Percentiles rank a stretch among this genome's conserved stretches.
Conservation (phyloP, 35 echinoderm and acorn worm genomes). For the Eucidaris tribuloides region DNA sequence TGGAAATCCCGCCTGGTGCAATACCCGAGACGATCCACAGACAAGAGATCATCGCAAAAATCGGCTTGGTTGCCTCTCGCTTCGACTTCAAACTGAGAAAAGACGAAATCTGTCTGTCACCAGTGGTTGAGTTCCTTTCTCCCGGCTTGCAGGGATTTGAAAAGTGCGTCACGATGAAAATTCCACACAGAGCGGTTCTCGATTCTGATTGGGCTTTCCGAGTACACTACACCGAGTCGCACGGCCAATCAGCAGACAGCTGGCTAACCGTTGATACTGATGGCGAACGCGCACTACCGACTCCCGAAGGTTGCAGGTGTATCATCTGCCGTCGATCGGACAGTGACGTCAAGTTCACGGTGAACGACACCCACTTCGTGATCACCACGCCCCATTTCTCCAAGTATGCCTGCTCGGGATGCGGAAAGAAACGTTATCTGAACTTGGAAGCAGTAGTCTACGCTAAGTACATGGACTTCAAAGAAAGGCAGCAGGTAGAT, state of each 20-base stretch:
- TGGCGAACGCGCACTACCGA: background rate
- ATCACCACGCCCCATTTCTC: constrained; percentile 45
- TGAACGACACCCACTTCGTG: constrained; percentile 3
- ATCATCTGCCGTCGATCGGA: background rate
- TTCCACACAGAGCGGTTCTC: constrained; percentile 25
- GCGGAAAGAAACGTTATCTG: constrained; percentile 21
- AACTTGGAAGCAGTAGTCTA: constrained; percentile 34
- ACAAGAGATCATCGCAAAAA: constrained; percentile 18
- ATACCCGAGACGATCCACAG: background rate
- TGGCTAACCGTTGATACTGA: background rate
- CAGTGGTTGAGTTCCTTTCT: constrained; percentile 19
- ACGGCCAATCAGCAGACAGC: background rate
- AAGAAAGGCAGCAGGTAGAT: background rate
- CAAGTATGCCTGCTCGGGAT: constrained; percentile 36
- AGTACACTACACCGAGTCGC: background rate
- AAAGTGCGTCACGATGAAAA: background rate
- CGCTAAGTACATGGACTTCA: background rate
- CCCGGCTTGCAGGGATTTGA: constrained; percentile 10
- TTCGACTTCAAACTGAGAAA: background rate
- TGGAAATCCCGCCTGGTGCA: constrained; percentile 37
- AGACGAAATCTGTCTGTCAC: constrained; percentile 13
- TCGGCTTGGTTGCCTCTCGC: background rate
- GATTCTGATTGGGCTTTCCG: constrained; percentile 29
- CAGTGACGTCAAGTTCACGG: background rate
- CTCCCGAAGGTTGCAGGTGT: background rate